phyloP scores from a whole-genome alignment of 2,888 invertebrate genomes.

The Pomacea canaliculata region DNA sequence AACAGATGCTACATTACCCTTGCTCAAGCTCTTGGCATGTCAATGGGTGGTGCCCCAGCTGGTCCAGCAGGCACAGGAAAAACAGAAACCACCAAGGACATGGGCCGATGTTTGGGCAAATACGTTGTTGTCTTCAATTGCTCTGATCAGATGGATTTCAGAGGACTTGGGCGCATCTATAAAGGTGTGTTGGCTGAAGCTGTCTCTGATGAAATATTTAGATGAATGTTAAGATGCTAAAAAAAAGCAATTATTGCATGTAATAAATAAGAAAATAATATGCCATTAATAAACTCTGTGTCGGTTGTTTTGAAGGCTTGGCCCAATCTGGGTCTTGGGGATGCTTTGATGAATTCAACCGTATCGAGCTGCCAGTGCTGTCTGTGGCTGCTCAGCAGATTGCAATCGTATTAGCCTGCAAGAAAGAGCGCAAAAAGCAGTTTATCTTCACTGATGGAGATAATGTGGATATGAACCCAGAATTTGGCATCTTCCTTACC shows the following conservation, averaged over 20 bases:
- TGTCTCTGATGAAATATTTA: not conserved
- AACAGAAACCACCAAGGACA: conserved; percentile 70
- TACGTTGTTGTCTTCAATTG: conserved; percentile 72
- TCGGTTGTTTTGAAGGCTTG: conserved; percentile 54
- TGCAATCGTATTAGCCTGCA: conserved; percentile 87
- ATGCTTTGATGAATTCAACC: conserved; percentile 71
- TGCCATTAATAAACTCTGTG: not conserved
- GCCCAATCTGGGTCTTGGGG: conserved; percentile 71
- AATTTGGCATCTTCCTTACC: conserved; percentile 97
- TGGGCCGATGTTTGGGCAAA: conserved; percentile 71
- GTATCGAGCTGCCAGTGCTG: conserved; percentile 90
- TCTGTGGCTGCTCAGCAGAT: conserved; percentile 98
- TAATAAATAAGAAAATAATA: too few relatives aligned
- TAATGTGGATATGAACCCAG: conserved; percentile 89
- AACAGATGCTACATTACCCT: conserved; percentile 94
- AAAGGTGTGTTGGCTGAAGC: conserved; percentile 58
- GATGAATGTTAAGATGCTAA: not conserved
- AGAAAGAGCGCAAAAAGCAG: conserved; percentile 90
- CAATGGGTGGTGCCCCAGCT: conserved; percentile 96
- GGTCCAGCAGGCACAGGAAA: conserved; percentile 95
- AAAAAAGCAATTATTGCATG: too few relatives aligned
- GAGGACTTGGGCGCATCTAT: conserved; percentile 70
- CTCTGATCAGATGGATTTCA: conserved; percentile 72
- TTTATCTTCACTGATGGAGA: conserved; percentile 97
- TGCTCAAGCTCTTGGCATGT: conserved; percentile 94